Percentiles rank a stretch among this genome's conserved stretches.
Evolutionary conservation across 2,888 invertebrate genomes (phyloP).

Genomic region (Ornithoptera priamus): DNA sequence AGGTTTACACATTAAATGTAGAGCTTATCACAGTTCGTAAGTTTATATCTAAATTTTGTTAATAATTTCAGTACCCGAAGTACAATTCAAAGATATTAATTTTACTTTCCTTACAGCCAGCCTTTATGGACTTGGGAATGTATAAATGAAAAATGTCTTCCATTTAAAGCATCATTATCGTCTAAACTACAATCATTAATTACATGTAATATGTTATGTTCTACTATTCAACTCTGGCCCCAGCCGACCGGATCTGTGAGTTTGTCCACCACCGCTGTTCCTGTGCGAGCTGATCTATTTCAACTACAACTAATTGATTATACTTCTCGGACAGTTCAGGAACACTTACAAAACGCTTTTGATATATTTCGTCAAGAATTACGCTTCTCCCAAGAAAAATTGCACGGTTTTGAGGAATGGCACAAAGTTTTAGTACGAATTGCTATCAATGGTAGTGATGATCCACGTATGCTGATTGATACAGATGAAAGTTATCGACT

Average conservation of each 20-base stretch:
- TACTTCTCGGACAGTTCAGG: conserved; percentile 52
- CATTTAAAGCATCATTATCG: conserved; percentile 52
- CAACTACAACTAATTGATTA: conserved; percentile 58
- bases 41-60: conserved; percentile 9
- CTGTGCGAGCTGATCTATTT: conserved; percentile 78
- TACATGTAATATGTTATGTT: conserved; percentile 88
- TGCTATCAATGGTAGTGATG: conserved; percentile 64
- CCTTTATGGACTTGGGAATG: conserved; percentile 89
- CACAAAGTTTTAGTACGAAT: conserved; percentile 67
- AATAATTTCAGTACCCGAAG: neutral
- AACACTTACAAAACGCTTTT: conserved; percentile 68
- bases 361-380: conserved; percentile 70
- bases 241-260: conserved; percentile 84
- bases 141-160: conserved; percentile 83
- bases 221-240: conserved; percentile 86
- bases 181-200: conserved; percentile 78
- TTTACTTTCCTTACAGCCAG: conserved; percentile 47
- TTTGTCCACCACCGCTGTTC: conserved; percentile 82
- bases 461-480: conserved; percentile 79
- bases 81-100: neutral
- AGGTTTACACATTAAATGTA: conserved; percentile 13
- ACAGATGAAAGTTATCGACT: conserved; percentile 87
- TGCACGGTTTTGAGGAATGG: conserved; percentile 57
- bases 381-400: conserved; percentile 56
- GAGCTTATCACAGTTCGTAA: conserved; percentile 20